phyloP scores from a whole-genome alignment of 2,888 invertebrate genomes.

The Scaptomyza parva region DNA sequence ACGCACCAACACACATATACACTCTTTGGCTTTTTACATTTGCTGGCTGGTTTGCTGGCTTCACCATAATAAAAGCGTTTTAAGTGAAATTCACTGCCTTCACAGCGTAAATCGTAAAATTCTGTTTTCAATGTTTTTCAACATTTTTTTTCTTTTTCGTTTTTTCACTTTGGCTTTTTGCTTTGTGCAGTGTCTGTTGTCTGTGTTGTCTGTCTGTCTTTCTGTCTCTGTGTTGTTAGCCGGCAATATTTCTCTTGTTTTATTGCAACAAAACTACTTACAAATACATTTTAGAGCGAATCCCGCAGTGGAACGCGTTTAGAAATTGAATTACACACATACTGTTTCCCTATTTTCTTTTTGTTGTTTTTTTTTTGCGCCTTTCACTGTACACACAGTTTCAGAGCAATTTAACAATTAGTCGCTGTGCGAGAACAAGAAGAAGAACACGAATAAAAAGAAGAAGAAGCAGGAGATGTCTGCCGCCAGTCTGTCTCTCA shows the following conservation, averaged over 20 bases:
- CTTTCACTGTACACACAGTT: conserved; percentile 20
- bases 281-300: conserved; percentile 49
- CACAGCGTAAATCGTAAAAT: conserved; percentile 74
- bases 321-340: conserved; percentile 70
- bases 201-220: conserved; percentile 8
- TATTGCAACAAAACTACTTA: conserved; percentile 53
- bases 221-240: conserved; percentile 24
- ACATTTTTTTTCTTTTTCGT: conserved; percentile 48
- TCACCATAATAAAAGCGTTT: conserved; percentile 74
- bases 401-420: conserved; percentile 58
- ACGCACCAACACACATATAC: conserved; percentile 17
- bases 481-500: conserved; percentile 56
- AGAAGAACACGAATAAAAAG: conserved; percentile 9
- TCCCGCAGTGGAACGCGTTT: conserved; percentile 59
- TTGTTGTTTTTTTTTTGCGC: too few species aligned
- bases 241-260: conserved; percentile 48
- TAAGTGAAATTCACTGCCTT: conserved; percentile 77
- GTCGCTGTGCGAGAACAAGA: conserved; percentile 40
- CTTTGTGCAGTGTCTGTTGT: conserved; percentile 27
- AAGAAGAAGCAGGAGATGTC: conserved; percentile 24
- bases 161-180: conserved; percentile 31
- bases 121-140: conserved; percentile 72
- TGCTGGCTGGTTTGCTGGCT: conserved; percentile 49
- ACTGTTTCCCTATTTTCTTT: too few species aligned
- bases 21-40: conserved; percentile 34